A percentile compares a stretch with the other conserved stretches of the same genome.
phyloP scores from a whole-genome alignment of 1,140 invertebrate genomes.

The Eupeodes corollae region DNA sequence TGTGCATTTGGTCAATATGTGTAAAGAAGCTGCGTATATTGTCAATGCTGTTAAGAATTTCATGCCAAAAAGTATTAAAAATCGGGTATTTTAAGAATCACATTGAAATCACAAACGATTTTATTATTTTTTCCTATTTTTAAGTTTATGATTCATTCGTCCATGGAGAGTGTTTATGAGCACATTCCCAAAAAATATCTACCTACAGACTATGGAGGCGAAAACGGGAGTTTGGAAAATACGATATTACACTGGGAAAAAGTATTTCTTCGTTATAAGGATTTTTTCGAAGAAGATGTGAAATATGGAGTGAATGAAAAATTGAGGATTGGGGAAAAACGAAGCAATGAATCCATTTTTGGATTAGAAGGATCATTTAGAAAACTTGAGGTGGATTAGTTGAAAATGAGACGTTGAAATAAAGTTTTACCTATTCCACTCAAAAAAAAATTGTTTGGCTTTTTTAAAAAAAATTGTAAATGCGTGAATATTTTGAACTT shows the following conservation, averaged over 20 bases:
- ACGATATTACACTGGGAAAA: conserved; percentile 41
- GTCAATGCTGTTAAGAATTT: conserved; percentile 34
- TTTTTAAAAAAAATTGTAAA: too few species aligned
- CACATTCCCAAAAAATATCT: conserved; percentile 40
- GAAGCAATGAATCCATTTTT: conserved; percentile 41
- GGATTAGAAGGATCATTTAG: conserved; percentile 48
- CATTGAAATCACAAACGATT: too few species aligned
- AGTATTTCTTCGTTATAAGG: conserved; percentile 36
- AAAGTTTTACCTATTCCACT: too few species aligned
- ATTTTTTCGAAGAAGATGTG: conserved; percentile 42
- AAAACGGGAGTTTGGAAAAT: conserved; percentile 37
- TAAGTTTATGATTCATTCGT: conserved; percentile 28
- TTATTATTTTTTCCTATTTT: background rate
- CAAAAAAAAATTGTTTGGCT: too few species aligned
- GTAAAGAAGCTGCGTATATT: conserved; percentile 31
- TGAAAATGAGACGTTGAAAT: too few species aligned
- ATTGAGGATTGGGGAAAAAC: conserved; percentile 39
- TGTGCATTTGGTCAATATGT: conserved; percentile 1
- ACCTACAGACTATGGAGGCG: conserved; percentile 46
- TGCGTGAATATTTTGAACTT: too few species aligned
- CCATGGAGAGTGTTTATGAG: conserved; percentile 36
- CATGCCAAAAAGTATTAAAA: conserved; percentile 13
- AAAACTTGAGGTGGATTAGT: conserved; percentile 28
- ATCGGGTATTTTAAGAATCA: background rate
- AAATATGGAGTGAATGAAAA: conserved; percentile 44